A percentile compares a stretch with the other conserved stretches of the same genome.
Conservation (phyloP, 2,797 vertebrate species). For the Microcaecilia unicolor region DNA sequence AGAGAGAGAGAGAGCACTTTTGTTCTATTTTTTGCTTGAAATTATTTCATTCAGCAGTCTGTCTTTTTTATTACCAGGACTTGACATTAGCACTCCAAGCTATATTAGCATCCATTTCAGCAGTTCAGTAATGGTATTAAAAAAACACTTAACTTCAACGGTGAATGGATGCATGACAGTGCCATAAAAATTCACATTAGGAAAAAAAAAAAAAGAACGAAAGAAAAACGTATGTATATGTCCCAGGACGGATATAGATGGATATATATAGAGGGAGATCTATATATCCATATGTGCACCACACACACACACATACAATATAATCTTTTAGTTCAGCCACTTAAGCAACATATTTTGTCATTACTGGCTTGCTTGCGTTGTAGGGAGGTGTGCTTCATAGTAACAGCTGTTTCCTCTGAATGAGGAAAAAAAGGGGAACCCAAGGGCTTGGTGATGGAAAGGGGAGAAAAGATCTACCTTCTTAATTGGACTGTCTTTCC, state of each 20-base stretch:
- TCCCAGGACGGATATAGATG: conserved; percentile 62
- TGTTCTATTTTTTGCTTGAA: conserved; percentile 66
- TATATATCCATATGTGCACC: too few relatives aligned
- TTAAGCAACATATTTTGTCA: conserved; percentile 33
- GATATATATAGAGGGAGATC: too few relatives aligned
- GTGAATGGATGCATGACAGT: conserved; percentile 63
- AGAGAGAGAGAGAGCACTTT: conserved; percentile 53
- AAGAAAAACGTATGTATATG: conserved; percentile 66
- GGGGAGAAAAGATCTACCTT: conserved; percentile 12
- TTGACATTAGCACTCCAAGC: conserved; percentile 75
- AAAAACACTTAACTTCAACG: conserved; percentile 73
- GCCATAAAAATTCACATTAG: conserved; percentile 68
- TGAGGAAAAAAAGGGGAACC: conserved; percentile 2
- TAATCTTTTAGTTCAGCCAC: too few relatives aligned
- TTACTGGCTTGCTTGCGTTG: conserved; percentile 21
- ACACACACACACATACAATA: too few relatives aligned
- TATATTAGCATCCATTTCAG: conserved; percentile 75
- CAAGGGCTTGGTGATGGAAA: not conserved
- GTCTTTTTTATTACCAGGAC: conserved; percentile 74
- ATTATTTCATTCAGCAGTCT: conserved; percentile 75
- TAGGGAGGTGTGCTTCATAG: too few relatives aligned
- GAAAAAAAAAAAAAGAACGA: conserved; percentile 66
- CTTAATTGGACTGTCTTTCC: conserved; percentile 27
- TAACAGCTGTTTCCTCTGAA: too few relatives aligned
- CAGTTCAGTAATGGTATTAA: conserved; percentile 70